Base-by-base conservation (phyloP, 2,888 invertebrate species). In the Salticus scenicus region DNA sequence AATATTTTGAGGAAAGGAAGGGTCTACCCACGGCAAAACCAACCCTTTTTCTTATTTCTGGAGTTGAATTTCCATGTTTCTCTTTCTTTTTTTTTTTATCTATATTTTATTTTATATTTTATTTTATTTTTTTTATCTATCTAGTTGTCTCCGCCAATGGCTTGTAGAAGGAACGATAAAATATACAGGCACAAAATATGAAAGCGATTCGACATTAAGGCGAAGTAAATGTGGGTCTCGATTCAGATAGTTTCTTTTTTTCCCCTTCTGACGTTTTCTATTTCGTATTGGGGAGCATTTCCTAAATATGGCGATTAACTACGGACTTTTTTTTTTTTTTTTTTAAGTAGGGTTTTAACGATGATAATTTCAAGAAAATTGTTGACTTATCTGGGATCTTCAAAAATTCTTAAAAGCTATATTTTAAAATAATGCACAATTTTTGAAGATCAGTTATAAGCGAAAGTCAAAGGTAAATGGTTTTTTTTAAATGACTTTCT, bases 131-230 rank as follows among this genome's bases (percentile, higher is more conserved):
- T 30, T 78, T 78, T 78, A 27, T 51, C 37, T 47, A 72, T 74
- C 42, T 42, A 41, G 41, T 69, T 70, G 69, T 81, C 75, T 81
- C 70, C 20, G n/a, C 81, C 81, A 81, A 81, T 81, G 42, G 81
- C 31, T 63, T 70, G 78, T 31, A 77, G 33, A 70, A 47, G 71
- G 41, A 67, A 69, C 30, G 66, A 66, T 51, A 42, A 72, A 72
- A 70, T 70, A 51, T 72, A 51, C 42, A 31, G 33, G 0, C 41
- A n/a, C n/a, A 31, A 69, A 67, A 82, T 75, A 75, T 82, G 81
- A 63, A 82, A 82, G 76, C 42, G 76, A 81, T 72, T 83, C 75
- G 75, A 47, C 75, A 70, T 82, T 70, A 70, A 33, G 47, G 69
- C 24, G 51, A 63, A 70, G 70, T 67, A 31, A 75, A 80, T 81